Base-by-base conservation (phyloP, 2,888 invertebrate genomes). In the Trichopoda pennipes region DNA sequence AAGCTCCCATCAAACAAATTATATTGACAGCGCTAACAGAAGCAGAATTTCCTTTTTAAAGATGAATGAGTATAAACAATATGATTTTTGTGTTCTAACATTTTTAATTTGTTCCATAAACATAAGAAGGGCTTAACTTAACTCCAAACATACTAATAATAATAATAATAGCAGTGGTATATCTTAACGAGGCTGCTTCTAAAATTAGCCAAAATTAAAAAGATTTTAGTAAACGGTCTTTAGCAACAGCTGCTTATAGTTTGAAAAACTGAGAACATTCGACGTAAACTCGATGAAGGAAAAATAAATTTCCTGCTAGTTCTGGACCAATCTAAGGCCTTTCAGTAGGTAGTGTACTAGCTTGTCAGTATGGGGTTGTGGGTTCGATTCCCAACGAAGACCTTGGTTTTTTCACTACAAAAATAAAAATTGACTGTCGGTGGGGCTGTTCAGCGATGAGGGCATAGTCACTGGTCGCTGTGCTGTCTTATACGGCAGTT, bases 21-120 rank as follows among this genome's bases (percentile, higher is more conserved):
- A 17, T 47, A 56, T 63, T 63, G 63, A 63, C 75, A 75, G 60
- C 63, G 49, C 55, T 64, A 63, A n/a, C 61, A 61, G 28, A 17
- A 70, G 51, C 49, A 53, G 32, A 64, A 70, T 38, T 64, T 78
- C 35, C n/a, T n/a, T n/a, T n/a, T 49, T 28, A 7, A 78, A 70
- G 70, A 78, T 63, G 70, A 56, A 70, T 77, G 56, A 51, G 55
- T 56, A 64, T 64, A 76, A 66, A 76, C 70, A 64, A 76, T 66
- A 72, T 72, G 60, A 80, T 42, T 63, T 60, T 35, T 55, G 44
- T 63, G 44, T 44, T 44, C 19, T 12, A 35, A 44, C 28, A 32
- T 55, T 55, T 68, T 64, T 58, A 64, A 80, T 75, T 80, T 64
- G 51, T 80, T 69, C 56, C 49, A 61, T 38, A 80, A 23, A 66